These are phyloP conservation scores for Mylabris phalerata DNA, from an alignment of 1,140 invertebrate species.

Conservation along the genomic window DNA sequence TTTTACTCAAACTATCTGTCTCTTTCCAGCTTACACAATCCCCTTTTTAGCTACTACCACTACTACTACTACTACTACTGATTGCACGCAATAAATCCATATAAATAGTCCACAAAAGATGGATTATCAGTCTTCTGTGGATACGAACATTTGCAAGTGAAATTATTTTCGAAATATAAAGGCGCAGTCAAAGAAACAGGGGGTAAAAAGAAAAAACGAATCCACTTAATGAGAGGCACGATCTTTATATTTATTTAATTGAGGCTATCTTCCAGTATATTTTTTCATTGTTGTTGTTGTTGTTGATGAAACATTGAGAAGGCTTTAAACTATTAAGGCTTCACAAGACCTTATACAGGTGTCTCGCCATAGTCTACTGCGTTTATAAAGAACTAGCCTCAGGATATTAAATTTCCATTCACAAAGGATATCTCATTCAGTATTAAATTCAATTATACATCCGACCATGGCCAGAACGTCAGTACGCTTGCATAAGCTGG, in stretches of 20 bases:
- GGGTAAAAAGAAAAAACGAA: too few relatives aligned
- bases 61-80: neutral
- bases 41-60: too few relatives aligned
- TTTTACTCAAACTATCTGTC: neutral
- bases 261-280: too few relatives aligned
- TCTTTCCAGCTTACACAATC: too few relatives aligned
- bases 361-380: slow-evolving; percentile 17
- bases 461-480: slow-evolving; percentile 8
- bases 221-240: too few relatives aligned
- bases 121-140: slow-evolving; percentile 22
- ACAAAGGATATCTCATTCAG: slow-evolving; percentile 18
- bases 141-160: slow-evolving; percentile 24
- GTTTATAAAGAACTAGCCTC: slow-evolving; percentile 16
- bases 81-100: slow-evolving; percentile 20
- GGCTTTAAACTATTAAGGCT: slow-evolving; percentile 5
- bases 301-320: too few relatives aligned
- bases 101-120: slow-evolving; percentile 29
- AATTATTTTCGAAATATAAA: slow-evolving; percentile 11
- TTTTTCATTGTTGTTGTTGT: too few relatives aligned
- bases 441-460: slow-evolving; percentile 19
- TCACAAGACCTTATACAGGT: slow-evolving; percentile 13
- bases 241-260: too few relatives aligned
- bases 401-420: slow-evolving; percentile 20
- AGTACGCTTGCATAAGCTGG: slow-evolving; percentile 4
- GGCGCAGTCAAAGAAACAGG: too few relatives aligned